Base-by-base conservation (phyloP, 2,797 vertebrate species). In the Cuniculus paca region DNA sequence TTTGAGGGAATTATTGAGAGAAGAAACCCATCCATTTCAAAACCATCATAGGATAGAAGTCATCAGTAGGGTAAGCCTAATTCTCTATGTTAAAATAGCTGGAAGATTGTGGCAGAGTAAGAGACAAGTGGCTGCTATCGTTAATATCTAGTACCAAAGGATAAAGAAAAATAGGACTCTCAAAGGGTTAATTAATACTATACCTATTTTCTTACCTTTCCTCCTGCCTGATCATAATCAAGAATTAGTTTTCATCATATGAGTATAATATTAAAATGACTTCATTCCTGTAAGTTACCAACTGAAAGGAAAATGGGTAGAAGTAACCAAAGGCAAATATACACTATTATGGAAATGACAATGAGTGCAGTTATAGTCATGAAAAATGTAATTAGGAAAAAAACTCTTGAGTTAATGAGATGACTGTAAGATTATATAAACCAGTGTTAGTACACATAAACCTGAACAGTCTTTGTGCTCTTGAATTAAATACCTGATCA, bases 401-500 rank as follows among this genome's bases (percentile, higher is more conserved):
- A 70, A 80, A 8, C 31, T 78, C 56, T 91, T 39, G 2, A 20
- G 54, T 34, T 86, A 88, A 82, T 31, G 58, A 83, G n/a, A 26
- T 83, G 34, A 36, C 12, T 72, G 31, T 28, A 81, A 83, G 65
- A 74, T 54, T 24, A 22, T n/a, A 1, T 20, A 31, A 92, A 77
- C 31, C 10, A 36, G 42, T 31, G 31, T 92, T 6, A 72, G 20
- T 60, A 63, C 26, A 60, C 50, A 68, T 48, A 88, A 61, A 85
- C 84, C 70, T 88, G 13, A 83, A 81, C 7, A 3, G 4, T 48
- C 10, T 36, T 0, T 13, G 8, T 1, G 13, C 34, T 52, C 80
- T 60, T 81, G 61, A 86, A n/a, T 91, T 84, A 92, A 72, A 79
- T 26, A 98, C 98, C 98, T 98, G 96, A 82, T 95, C 87, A 36